Evolutionary conservation across 2,113 vertebrate genomes (phyloP), one percentile per base, ranked within the genome.

Genomic region (Proterorhinus semilunaris): DNA sequence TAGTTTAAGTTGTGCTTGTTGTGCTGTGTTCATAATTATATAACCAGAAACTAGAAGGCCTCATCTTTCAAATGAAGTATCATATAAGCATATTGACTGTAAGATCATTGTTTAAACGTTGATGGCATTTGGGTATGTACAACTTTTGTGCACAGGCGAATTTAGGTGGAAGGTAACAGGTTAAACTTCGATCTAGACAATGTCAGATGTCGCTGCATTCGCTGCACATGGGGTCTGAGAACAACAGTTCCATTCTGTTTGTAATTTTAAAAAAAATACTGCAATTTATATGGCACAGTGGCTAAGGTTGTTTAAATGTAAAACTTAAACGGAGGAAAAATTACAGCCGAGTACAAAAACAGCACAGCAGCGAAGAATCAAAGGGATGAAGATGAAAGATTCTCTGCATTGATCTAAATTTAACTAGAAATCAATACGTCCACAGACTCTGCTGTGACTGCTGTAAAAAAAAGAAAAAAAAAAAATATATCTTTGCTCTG

Each of bases 381-480:
- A 72, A 78, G 64, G 36, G 57, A 72, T 70, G 8, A 21, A 17
- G 43, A 69, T 71, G 65, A 78, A 63, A 62, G 10, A 49, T 53
- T 48, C 51, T 47, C 16, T 21, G 48, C 44, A 10, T 50, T 71
- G 59, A 76, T 75, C 62, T 68, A 69, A 76, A 69, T 72, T 62
- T 16, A 81, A 69, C 70, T 43, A 46, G 52, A 53, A 69, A 68
- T 77, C 68, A 44, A 58, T 66, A 46, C 9, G 51, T 55, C 64
- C 11, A 69, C 66, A 42, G 47, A 55, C 65, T 62, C 21, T 48
- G 44, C 27, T 65, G 42, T 70, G 62, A 74, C 51, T 50, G 49
- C 49, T 50, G 12, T 50, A 13, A 50, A 50, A 50, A 36, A 36
- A n/a, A n/a, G n/a, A n/a, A n/a, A n/a, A 27, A 47, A 62, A 15